Conservation (phyloP, 2,797 vertebrate genomes). For the Gila robusta region DNA sequence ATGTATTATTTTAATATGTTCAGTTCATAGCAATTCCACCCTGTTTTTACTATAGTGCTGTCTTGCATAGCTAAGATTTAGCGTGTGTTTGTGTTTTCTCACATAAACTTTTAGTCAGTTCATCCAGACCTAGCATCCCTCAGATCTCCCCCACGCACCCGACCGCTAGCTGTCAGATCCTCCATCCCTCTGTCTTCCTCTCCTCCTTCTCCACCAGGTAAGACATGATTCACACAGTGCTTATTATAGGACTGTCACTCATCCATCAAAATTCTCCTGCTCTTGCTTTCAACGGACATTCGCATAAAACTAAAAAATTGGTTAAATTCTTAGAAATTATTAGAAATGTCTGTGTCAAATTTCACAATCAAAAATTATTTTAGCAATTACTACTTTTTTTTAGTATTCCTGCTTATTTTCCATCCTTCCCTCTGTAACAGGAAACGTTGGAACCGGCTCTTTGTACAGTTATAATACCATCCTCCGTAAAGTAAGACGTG, state of each 20-base stretch:
- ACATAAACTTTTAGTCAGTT: slow-evolving; percentile 70
- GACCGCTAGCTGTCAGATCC: slow-evolving; percentile 85
- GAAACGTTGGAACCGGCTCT: slow-evolving; percentile 69
- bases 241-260: not conserved
- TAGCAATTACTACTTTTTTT: not conserved
- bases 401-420: slow-evolving; percentile 15
- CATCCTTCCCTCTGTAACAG: slow-evolving; percentile 62
- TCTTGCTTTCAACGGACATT: not conserved
- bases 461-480: slow-evolving; percentile 72
- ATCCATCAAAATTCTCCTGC: not conserved
- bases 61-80: slow-evolving; percentile 55
- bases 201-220: slow-evolving; percentile 83
- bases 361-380: not conserved
- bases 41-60: slow-evolving; percentile 12
- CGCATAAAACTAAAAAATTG: too few species aligned
- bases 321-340: not conserved
- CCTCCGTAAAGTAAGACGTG: slow-evolving; percentile 72
- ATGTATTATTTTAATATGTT: too few species aligned
- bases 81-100: slow-evolving; percentile 71
- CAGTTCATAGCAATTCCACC: not conserved
- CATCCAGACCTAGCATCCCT: slow-evolving; percentile 82
- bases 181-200: slow-evolving; percentile 79
- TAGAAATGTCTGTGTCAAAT: not conserved
- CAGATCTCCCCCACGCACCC: slow-evolving; percentile 85
- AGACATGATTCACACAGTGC: slow-evolving; percentile 64